Evolutionary conservation across 2,888 invertebrate species (phyloP).

Genomic region (Odontocolon sp.): DNA sequence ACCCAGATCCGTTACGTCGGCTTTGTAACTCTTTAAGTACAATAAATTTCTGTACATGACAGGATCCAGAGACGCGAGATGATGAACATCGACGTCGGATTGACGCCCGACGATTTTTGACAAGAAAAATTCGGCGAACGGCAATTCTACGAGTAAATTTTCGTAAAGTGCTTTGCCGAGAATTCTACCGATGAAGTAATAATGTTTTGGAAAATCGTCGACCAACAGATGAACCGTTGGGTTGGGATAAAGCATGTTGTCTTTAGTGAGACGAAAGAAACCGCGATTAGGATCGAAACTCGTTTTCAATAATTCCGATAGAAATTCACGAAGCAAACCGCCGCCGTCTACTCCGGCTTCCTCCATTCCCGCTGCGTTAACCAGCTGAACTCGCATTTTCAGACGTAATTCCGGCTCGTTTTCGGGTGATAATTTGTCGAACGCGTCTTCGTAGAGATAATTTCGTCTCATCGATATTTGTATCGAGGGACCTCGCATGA

Average conservation of each 20-base stretch:
- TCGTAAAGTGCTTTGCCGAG: slow-evolving; percentile 98
- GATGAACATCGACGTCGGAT: slow-evolving; percentile 93
- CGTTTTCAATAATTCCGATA: slow-evolving; percentile 95
- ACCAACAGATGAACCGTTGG: slow-evolving; percentile 94
- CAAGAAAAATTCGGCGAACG: slow-evolving; percentile 97
- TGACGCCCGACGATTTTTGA: slow-evolving; percentile 92
- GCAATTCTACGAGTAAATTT: slow-evolving; percentile 95
- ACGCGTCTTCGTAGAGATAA: slow-evolving; percentile 99
- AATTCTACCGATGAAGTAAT: slow-evolving; percentile 94
- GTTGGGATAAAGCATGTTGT: slow-evolving; percentile 97
- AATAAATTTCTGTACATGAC: slow-evolving; percentile 95
- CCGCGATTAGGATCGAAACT: slow-evolving; percentile 98
- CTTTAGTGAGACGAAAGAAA: slow-evolving; percentile 93
- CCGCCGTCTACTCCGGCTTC: slow-evolving; percentile 99
- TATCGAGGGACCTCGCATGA: slow-evolving; percentile 89
- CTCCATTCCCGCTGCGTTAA: slow-evolving; percentile 94
- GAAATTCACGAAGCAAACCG: slow-evolving; percentile 97
- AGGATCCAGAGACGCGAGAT: slow-evolving; percentile 96
- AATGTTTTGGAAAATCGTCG: slow-evolving; percentile 93
- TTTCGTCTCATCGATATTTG: slow-evolving; percentile 91
- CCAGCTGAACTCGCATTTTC: slow-evolving; percentile 93
- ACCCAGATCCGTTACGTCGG: slow-evolving; percentile 93
- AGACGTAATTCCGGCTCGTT: slow-evolving; percentile 94
- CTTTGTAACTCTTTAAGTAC: slow-evolving; percentile 91
- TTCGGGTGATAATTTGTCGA: slow-evolving; percentile 94